Evolutionary conservation across 2,113 vertebrate genomes (phyloP), one percentile per base, ranked within the genome.

Genomic region (Dermatemys mawii): DNA sequence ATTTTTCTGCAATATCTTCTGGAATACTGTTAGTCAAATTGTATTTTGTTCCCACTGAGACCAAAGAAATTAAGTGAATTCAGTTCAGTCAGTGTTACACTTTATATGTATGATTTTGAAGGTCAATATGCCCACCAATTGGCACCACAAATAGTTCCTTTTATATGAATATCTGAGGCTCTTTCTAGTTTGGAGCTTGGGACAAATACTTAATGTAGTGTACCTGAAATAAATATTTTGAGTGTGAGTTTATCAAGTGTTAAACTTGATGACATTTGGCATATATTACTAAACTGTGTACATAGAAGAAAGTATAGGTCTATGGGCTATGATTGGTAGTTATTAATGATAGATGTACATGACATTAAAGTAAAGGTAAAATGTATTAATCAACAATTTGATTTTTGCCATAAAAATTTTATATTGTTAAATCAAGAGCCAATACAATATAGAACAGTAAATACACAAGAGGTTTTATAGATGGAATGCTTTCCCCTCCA

Each of bases 391-490:
- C 38, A 82, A 75, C 38, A 87, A 55, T 75, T 75, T 26, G 26
- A 21, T 35, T 81, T 27, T 26, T 26, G 29, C n/a, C 44, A 48
- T 82, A 89, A 60, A 89, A 44, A 83, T 50, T 50, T 60, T 41
- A 19, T 27, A 51, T 27, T 60, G 51, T 67, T 76, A 76, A 87
- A 67, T 44, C 41, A 46, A 55, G 19, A 87, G n/a, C 32, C 67
- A 83, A 51, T 19, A 83, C 10, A 57, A 16, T 60, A 44, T 35
- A 17, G 22, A 51, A 24, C 22, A 91, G 76, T 63, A 41, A 87
- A 32, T 60, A 70, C 53, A 67, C 70, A 57, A 91, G 9, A 35
- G 83, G 75, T 50, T 83, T 91, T 78, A 82, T 83, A 87, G 84
- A 53, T 78, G n/a, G 35, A 50, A 73, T 51, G 70, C 57, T 78